Percentiles rank a stretch among this genome's conserved stretches.
Conservation (phyloP, 2,113 vertebrate species). For the Laticauda colubrina region DNA sequence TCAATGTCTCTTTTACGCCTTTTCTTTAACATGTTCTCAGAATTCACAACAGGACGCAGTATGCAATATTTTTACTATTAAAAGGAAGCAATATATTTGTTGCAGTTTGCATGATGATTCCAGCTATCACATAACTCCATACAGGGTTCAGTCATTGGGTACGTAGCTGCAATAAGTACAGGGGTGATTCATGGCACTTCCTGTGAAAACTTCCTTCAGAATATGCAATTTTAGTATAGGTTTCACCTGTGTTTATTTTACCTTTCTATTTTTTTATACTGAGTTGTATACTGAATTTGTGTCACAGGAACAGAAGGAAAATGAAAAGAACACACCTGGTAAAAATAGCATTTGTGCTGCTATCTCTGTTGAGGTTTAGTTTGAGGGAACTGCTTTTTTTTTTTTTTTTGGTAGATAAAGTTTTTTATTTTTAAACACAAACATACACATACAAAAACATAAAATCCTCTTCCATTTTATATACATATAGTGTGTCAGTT, state of each 20-base stretch:
- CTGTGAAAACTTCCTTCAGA: background rate
- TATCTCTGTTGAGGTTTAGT: background rate
- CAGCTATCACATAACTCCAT: background rate
- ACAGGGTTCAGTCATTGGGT: background rate
- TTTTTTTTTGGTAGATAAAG: too few species aligned
- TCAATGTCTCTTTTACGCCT: constrained; percentile 20
- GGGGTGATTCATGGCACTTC: constrained; percentile 3
- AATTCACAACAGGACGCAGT: background rate
- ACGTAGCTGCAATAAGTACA: constrained; percentile 18
- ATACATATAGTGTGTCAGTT: too few species aligned
- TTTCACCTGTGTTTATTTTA: background rate
- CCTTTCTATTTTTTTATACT: constrained; percentile 7
- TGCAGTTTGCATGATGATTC: background rate
- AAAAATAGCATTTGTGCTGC: background rate
- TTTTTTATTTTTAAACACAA: too few species aligned
- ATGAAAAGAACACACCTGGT: background rate
- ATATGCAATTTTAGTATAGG: background rate
- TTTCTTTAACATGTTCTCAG: background rate
- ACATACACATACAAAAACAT: too few species aligned
- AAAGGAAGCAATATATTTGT: background rate
- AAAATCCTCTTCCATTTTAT: too few species aligned
- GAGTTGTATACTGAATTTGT: background rate
- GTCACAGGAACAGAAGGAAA: background rate
- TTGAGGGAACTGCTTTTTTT: background rate
- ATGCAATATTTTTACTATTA: background rate